phyloP scores from a whole-genome alignment of 2,113 vertebrate species.

The Brachirus orientalis region DNA sequence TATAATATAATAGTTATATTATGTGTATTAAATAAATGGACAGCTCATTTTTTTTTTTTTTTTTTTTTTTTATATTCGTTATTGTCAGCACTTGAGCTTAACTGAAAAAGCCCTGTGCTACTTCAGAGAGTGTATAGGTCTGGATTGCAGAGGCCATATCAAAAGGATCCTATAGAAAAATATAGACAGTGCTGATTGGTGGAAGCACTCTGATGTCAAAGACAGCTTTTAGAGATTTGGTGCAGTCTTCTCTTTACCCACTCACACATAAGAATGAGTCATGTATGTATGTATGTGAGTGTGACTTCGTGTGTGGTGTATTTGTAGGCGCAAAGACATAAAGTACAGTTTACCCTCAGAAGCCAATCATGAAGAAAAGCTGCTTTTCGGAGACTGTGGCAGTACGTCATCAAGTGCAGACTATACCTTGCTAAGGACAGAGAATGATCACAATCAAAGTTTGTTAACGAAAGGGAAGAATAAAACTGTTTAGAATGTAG shows the following conservation, averaged over 20 bases:
- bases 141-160: slow-evolving; percentile 58
- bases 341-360: slow-evolving; percentile 44
- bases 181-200: slow-evolving; percentile 43
- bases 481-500: too few relatives aligned
- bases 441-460: slow-evolving; percentile 14
- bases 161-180: slow-evolving; percentile 67
- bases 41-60: background rate
- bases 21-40: background rate
- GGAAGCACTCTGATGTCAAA: slow-evolving; percentile 71
- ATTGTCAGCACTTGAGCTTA: slow-evolving; percentile 7
- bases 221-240: slow-evolving; percentile 78
- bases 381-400: slow-evolving; percentile 30
- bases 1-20: background rate
- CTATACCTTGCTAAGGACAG: background rate
- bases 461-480: too few relatives aligned
- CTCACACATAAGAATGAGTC: slow-evolving; percentile 57
- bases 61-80: background rate
- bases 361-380: slow-evolving; percentile 15
- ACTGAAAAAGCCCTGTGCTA: slow-evolving; percentile 19
- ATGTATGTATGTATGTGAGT: slow-evolving; percentile 8
- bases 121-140: slow-evolving; percentile 26
- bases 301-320: background rate
- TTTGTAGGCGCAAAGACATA: slow-evolving; percentile 59
- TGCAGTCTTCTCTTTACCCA: slow-evolving; percentile 53
- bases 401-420: background rate